Evolutionary conservation across 1,140 invertebrate genomes (phyloP).

Genomic region (Mercenaria mercenaria): DNA sequence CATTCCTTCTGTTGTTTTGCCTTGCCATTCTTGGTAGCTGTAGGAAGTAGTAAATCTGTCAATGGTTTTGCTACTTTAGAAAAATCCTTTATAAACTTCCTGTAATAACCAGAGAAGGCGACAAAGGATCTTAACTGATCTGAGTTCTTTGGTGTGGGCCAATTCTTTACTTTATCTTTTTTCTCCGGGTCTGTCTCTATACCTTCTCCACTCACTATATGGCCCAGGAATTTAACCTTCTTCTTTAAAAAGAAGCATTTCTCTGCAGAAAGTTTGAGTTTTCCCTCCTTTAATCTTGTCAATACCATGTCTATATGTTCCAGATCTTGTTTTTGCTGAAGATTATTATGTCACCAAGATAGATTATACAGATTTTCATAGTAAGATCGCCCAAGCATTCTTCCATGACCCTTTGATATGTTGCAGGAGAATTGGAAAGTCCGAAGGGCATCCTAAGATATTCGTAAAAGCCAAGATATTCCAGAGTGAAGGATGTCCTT

Average conservation of each 20-base stretch:
- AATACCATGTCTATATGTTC: conserved; percentile 48
- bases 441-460: conserved; percentile 65
- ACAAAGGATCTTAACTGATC: conserved; percentile 76
- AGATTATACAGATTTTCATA: conserved; percentile 54
- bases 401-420: conserved; percentile 76
- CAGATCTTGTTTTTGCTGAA: conserved; percentile 59
- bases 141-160: conserved; percentile 74
- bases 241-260: conserved; percentile 82
- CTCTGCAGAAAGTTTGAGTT: conserved; percentile 42
- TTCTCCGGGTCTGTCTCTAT: conserved; percentile 75
- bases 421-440: conserved; percentile 54
- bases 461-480: conserved; percentile 53
- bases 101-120: conserved; percentile 55
- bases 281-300: conserved; percentile 19
- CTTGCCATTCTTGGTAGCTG: background rate
- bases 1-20: background rate
- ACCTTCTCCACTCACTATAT: conserved; percentile 71
- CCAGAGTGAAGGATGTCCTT: conserved; percentile 78
- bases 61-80: conserved; percentile 68
- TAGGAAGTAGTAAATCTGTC: conserved; percentile 41
- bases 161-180: conserved; percentile 72
- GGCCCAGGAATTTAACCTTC: conserved; percentile 70
- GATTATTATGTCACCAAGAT: conserved; percentile 65
- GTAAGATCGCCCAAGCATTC: conserved; percentile 45
- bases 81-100: conserved; percentile 72